Conservation (phyloP, 2,888 invertebrate genomes). For the Melanophora roralis region DNA sequence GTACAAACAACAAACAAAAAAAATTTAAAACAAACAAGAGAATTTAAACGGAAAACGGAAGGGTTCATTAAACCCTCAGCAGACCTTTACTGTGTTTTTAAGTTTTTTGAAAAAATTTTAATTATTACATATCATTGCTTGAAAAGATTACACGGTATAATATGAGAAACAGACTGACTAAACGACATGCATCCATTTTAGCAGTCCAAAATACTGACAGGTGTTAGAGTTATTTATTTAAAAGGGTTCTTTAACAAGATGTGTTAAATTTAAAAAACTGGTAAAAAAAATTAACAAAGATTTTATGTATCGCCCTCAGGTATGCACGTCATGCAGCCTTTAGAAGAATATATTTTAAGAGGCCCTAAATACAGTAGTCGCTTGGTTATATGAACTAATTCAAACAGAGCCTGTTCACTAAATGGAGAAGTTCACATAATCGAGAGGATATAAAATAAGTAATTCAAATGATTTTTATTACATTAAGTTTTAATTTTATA, state of each 20-base stretch:
- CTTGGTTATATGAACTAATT: too few relatives aligned
- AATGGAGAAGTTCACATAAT: too few relatives aligned
- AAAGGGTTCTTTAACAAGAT: neutral
- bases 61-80: constrained; percentile 72
- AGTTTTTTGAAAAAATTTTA: constrained; percentile 8
- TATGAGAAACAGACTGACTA: neutral
- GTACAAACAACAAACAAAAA: neutral
- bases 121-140: constrained; percentile 45
- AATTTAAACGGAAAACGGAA: constrained; percentile 47
- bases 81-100: constrained; percentile 58
- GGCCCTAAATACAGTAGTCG: too few relatives aligned
- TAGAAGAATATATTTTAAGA: too few relatives aligned
- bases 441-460: too few relatives aligned
- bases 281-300: too few relatives aligned
- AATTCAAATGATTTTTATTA: too few relatives aligned
- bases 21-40: constrained; percentile 26
- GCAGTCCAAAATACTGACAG: neutral
- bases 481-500: too few relatives aligned
- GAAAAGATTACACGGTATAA: constrained; percentile 30
- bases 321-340: too few relatives aligned
- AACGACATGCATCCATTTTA: neutral
- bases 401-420: too few relatives aligned
- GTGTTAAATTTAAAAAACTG: too few relatives aligned
- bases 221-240: neutral
- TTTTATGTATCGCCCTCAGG: too few relatives aligned